Conservation (phyloP, 2,888 invertebrate species). For the Amiota communis region DNA sequence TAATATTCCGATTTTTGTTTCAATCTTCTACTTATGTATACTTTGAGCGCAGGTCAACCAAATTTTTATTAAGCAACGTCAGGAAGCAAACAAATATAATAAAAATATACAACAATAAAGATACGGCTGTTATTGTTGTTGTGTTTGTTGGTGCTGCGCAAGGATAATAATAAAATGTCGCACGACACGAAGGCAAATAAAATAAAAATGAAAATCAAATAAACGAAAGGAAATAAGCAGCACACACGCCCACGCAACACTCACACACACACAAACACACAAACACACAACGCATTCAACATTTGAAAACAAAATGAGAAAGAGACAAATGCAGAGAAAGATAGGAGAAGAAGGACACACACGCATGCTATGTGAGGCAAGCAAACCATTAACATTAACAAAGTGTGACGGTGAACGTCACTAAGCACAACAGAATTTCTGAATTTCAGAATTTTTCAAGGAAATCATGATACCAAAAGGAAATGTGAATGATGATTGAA, state of each 20-base stretch:
- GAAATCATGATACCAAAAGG: not conserved
- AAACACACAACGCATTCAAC: conserved; percentile 53
- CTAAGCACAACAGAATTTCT: too few relatives aligned
- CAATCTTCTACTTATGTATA: too few relatives aligned
- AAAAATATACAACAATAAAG: conserved; percentile 4
- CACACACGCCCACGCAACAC: conserved; percentile 35
- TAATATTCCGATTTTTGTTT: not conserved
- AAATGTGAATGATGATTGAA: conserved; percentile 4
- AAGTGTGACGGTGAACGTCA: too few relatives aligned
- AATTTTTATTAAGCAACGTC: conserved; percentile 56
- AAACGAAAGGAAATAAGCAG: conserved; percentile 56
- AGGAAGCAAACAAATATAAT: conserved; percentile 39
- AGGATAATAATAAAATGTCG: conserved; percentile 44
- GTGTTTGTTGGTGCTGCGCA: conserved; percentile 30
- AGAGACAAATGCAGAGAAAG: not conserved
- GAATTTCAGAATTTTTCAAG: too few relatives aligned
- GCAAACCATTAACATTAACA: too few relatives aligned
- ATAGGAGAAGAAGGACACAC: not conserved
- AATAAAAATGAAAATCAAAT: conserved; percentile 26
- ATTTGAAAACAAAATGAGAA: conserved; percentile 46
- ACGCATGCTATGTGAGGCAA: not conserved
- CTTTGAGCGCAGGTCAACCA: conserved; percentile 63
- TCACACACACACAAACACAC: conserved; percentile 24
- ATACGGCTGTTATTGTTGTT: not conserved
- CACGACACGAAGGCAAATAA: conserved; percentile 38